These are phyloP conservation scores for Plebejus anna DNA, from an alignment of 2,888 invertebrate genomes.

Conservation along the genomic window DNA sequence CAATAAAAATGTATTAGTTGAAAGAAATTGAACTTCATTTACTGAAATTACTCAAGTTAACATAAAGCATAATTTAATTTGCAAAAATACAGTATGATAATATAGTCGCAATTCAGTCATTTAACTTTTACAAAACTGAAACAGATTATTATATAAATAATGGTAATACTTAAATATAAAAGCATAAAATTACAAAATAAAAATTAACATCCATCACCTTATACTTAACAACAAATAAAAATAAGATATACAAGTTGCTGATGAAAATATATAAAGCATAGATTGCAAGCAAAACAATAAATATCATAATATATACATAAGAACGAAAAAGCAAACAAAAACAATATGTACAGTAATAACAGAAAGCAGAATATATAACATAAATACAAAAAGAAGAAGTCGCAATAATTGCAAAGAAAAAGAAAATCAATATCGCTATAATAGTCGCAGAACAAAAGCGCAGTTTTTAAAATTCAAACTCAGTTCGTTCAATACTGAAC, in stretches of 20 bases:
- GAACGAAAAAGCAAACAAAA: neutral
- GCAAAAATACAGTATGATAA: neutral
- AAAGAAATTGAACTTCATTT: neutral
- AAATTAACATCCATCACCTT: neutral
- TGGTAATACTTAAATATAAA: neutral
- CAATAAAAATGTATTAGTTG: neutral
- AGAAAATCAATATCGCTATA: neutral
- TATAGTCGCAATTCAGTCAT: neutral
- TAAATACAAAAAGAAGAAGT: neutral
- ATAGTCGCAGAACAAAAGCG: neutral
- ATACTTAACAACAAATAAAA: neutral
- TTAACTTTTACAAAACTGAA: neutral
- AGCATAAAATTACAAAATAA: neutral
- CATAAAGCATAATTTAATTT: neutral
- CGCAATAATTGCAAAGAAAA: slow-evolving; percentile 9
- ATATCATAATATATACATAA: neutral
- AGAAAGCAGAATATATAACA: neutral
- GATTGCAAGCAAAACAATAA: neutral
- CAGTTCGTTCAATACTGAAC: neutral
- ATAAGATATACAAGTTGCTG: neutral
- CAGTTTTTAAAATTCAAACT: neutral
- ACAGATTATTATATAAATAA: neutral
- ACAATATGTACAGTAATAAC: neutral
- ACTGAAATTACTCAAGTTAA: neutral
- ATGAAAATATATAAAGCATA: neutral